Evolutionary conservation across 2,888 invertebrate species (phyloP).

Genomic region (Aleiodes testaceus): DNA sequence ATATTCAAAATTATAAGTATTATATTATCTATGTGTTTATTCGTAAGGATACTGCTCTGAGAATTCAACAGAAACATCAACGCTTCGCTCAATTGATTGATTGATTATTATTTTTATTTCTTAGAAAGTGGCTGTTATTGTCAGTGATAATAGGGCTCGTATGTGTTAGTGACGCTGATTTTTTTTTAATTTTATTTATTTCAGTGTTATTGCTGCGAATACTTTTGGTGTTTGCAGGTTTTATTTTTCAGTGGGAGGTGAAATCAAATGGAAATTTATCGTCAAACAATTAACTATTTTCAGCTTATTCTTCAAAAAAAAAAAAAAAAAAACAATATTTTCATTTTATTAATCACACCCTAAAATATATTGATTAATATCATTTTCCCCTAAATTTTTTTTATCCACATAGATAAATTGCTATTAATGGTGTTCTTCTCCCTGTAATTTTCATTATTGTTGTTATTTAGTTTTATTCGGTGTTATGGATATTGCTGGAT

Average conservation of each 20-base stretch:
- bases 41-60: constrained; percentile 12
- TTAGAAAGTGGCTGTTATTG: constrained; percentile 12
- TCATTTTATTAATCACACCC: too few relatives aligned
- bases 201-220: constrained; percentile 24
- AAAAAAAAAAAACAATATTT: too few relatives aligned
- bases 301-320: too few relatives aligned
- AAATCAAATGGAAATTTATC: background rate
- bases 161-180: constrained; percentile 39
- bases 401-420: constrained; percentile 7
- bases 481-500: too few relatives aligned
- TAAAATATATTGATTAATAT: background rate
- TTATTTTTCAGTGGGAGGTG: background rate
- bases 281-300: too few relatives aligned
- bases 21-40: constrained; percentile 44
- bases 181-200: constrained; percentile 35
- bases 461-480: constrained; percentile 9
- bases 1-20: constrained; percentile 31
- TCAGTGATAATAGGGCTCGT: constrained; percentile 32
- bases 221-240: background rate
- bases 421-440: constrained; percentile 13
- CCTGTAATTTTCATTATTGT: constrained; percentile 20
- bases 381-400: background rate
- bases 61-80: constrained; percentile 2
- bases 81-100: constrained; percentile 16
- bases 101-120: background rate